Evolutionary conservation across 2,797 vertebrate species (phyloP), one percentile per base, ranked within the genome.

Genomic region (Propithecus perrieri): DNA sequence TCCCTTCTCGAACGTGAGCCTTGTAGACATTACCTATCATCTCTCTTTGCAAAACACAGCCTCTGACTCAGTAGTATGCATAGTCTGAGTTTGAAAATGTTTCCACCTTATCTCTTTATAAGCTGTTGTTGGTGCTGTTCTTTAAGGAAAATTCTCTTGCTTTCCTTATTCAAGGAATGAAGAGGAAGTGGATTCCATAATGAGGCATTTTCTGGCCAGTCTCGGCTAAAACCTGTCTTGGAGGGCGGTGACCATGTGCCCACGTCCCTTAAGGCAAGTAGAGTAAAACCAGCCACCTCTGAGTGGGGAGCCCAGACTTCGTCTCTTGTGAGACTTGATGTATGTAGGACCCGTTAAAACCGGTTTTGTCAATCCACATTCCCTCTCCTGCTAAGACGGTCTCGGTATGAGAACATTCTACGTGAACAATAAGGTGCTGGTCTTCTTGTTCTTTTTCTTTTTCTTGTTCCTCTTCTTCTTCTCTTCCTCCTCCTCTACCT

Each of bases 401-500:
- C 24, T 88, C 14, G 20, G 11, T 38, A 1, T 12, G 14, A 65
- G 30, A 63, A 55, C 46, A 72, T 7, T 33, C 8, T 55, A 10
- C 2, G 20, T 0, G 46, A 61, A 75, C 50, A 57, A 9, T 2
- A 41, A 41, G 5, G 61, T 83, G 20, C 7, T 33, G 74, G 30
- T 15, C 28, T 80, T n/a, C 41, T 9, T 26, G 10, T 48, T n/a
- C 61, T 18, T 13, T 33, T 43, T 30, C 20, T 20, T 22, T 5
- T 41, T 46, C 11, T 13, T 63, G 10, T 48, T 65, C 43, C 26
- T 65, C 2, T 15, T 61, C 26, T n/a, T 0, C 9, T 28, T 5
- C 5, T 18, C 98, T 99, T 99, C 59, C 89, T 99, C 99, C 98
- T 3, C 98, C 98, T 99, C 97, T 99, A 99, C 4, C 98, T 13